phyloP scores from a whole-genome alignment of 2,888 invertebrate species.

The Caenorhabditis becei region DNA sequence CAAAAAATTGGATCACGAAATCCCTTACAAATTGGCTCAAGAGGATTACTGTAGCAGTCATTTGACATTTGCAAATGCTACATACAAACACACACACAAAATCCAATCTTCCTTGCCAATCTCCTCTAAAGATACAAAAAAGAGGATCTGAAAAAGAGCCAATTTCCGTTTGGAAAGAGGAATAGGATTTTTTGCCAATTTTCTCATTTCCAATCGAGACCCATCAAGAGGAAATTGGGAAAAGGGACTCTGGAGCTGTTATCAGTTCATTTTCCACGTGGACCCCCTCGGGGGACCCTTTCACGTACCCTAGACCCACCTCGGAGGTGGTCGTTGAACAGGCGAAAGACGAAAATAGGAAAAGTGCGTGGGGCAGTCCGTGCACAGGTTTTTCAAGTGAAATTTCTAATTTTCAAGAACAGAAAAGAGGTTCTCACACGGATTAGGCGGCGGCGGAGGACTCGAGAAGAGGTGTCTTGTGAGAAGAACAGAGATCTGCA shows the following conservation, averaged over 20 bases:
- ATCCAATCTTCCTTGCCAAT: too few species aligned
- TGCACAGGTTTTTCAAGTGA: slow-evolving; percentile 1
- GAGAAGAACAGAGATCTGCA: slow-evolving; percentile 1
- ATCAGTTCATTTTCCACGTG: too few species aligned
- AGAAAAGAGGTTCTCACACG: background rate
- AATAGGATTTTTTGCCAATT: slow-evolving; percentile 17
- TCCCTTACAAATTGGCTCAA: too few species aligned
- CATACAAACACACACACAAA: too few species aligned
- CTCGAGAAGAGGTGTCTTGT: background rate
- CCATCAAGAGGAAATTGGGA: slow-evolving; percentile 27
- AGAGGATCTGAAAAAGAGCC: too few species aligned
- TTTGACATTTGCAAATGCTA: too few species aligned
- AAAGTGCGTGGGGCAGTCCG: slow-evolving; percentile 46
- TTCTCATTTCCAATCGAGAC: background rate
- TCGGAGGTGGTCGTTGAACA: slow-evolving; percentile 16
- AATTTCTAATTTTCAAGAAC: slow-evolving; percentile 13
- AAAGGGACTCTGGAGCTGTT: too few species aligned
- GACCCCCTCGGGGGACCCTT: background rate
- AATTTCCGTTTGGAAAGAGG: too few species aligned
- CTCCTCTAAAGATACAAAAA: too few species aligned
- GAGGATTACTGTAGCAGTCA: too few species aligned
- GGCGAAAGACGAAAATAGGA: slow-evolving; percentile 36
- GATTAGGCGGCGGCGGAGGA: background rate
- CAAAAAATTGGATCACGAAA: too few species aligned
- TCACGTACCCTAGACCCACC: too few species aligned